Conservation (phyloP, 2,113 vertebrate genomes). For the Vulpes ferrilata region DNA sequence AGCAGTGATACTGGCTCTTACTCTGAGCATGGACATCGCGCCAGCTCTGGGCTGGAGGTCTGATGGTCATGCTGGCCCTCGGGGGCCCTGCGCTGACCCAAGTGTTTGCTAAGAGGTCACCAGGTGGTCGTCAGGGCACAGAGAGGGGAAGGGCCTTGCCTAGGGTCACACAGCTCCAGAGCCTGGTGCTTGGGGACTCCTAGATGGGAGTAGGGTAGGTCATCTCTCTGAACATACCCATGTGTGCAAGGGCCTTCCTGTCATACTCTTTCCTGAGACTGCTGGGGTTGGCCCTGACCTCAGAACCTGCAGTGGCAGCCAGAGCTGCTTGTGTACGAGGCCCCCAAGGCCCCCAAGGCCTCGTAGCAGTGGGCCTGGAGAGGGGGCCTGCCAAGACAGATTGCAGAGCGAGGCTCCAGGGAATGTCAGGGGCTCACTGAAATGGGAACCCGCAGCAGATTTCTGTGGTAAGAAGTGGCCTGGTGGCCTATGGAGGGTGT, state of each 20-base stretch:
- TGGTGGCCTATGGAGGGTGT: accelerated
- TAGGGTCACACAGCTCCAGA: not conserved
- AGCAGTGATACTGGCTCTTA: not conserved
- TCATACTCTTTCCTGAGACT: too few species aligned
- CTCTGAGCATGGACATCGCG: accelerated
- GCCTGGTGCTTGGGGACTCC: not conserved
- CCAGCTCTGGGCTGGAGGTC: not conserved
- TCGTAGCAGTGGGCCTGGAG: accelerated
- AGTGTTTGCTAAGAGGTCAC: not conserved
- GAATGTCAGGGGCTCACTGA: accelerated
- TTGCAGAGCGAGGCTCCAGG: too few species aligned
- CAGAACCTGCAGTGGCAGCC: not conserved
- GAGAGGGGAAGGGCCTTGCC: not conserved
- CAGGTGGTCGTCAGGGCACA: not conserved
- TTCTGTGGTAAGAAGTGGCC: not conserved
- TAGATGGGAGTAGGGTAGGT: not conserved
- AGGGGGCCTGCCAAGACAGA: not conserved
- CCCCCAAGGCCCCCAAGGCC: too few species aligned
- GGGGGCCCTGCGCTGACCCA: not conserved
- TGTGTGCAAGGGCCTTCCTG: not conserved
- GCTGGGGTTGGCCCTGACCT: not conserved
- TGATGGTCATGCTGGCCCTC: not conserved
- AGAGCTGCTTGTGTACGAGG: not conserved
- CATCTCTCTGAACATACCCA: not conserved
- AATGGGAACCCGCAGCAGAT: not conserved